phyloP scores from a whole-genome alignment of 2,797 vertebrate genomes.

The Schizopygopsis malacanthus region DNA sequence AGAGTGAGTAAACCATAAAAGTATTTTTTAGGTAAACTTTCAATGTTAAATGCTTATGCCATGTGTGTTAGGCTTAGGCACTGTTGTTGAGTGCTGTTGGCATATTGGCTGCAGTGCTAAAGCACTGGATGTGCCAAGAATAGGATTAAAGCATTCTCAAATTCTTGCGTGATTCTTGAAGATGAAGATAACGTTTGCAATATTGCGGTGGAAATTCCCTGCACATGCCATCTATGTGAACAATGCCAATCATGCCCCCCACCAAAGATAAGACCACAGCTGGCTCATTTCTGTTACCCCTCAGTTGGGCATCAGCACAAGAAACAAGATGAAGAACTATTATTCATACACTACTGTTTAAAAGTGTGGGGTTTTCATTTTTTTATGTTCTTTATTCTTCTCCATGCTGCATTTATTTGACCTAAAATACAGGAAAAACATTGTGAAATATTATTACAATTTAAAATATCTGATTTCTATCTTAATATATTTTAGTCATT shows the following conservation, averaged over 20 bases:
- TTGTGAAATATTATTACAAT: neutral
- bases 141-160: neutral
- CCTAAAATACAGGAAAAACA: neutral
- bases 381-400: neutral
- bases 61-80: neutral
- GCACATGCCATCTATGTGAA: slow-evolving; percentile 31
- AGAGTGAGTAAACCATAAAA: neutral
- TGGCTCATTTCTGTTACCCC: neutral
- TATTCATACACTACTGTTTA: neutral
- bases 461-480: neutral
- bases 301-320: slow-evolving; percentile 6
- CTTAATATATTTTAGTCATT: neutral
- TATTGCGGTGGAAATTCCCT: slow-evolving; percentile 29
- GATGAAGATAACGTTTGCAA: neutral
- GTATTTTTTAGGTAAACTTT: neutral
- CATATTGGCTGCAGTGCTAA: neutral
- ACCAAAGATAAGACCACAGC: neutral
- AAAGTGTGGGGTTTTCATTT: neutral
- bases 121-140: neutral
- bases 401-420: neutral
- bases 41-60: too few relatives aligned
- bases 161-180: neutral
- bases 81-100: slow-evolving; percentile 10
- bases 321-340: neutral
- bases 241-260: slow-evolving; percentile 31